phyloP scores from a whole-genome alignment of 2,113 vertebrate species.

The Dipodomys ordii region DNA sequence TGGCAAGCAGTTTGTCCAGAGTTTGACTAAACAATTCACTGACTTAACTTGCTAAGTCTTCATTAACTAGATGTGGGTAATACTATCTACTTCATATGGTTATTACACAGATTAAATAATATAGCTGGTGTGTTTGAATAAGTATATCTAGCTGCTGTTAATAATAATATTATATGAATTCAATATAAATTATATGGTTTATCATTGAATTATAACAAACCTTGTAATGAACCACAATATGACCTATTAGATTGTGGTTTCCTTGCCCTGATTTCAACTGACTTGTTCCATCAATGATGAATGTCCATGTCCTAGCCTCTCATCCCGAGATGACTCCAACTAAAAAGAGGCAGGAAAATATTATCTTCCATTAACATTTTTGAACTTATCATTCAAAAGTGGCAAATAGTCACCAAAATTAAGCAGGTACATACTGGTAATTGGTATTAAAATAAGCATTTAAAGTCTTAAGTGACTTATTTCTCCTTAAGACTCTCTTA shows the following conservation, averaged over 20 bases:
- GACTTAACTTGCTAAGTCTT: background rate
- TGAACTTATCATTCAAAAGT: background rate
- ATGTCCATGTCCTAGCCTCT: background rate
- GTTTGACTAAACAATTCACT: background rate
- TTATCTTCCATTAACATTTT: background rate
- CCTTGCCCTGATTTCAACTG: background rate
- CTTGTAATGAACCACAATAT: background rate
- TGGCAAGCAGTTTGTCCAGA: background rate
- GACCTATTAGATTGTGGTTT: background rate
- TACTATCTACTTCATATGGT: background rate
- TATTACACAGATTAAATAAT: background rate
- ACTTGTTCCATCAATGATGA: background rate
- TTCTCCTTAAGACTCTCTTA: background rate
- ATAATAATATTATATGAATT: background rate
- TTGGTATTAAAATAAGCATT: background rate
- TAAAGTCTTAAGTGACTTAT: background rate
- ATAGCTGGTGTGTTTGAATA: background rate
- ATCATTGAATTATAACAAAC: background rate
- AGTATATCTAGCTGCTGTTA: background rate
- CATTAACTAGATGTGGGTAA: background rate
- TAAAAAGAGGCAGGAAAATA: background rate
- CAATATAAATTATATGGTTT: background rate
- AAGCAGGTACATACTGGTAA: background rate
- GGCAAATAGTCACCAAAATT: background rate
- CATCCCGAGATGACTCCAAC: background rate